Percentiles rank a stretch among this genome's conserved stretches.
Evolutionary conservation across 1,140 invertebrate species (phyloP).

Genomic region (Octopus bimaculoides): DNA sequence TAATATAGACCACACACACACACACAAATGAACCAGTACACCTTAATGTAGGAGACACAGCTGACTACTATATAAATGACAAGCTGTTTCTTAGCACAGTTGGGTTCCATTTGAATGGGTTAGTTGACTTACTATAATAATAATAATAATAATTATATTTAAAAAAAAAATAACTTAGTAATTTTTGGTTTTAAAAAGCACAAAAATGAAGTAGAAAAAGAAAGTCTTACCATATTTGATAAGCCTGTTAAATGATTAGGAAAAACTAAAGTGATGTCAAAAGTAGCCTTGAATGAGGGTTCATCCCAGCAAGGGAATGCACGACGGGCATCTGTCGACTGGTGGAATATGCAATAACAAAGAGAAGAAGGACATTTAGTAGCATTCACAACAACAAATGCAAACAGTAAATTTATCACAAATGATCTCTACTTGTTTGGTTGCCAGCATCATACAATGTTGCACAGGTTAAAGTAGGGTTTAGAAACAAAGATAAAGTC

Average conservation of each 20-base stretch:
- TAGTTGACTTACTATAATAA: too few species aligned
- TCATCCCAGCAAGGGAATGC: slow-evolving; percentile 99
- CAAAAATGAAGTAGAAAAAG: not conserved
- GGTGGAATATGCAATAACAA: slow-evolving; percentile 34
- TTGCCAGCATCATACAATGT: not conserved
- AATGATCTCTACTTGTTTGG: not conserved
- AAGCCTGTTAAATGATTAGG: slow-evolving; percentile 72
- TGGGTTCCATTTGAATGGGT: too few species aligned
- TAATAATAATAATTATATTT: too few species aligned
- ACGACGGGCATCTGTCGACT: slow-evolving; percentile 86
- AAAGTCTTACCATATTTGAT: slow-evolving; percentile 81
- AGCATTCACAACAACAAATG: not conserved
- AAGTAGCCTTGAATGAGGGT: slow-evolving; percentile 91
- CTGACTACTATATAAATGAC: too few species aligned
- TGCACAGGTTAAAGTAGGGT: not conserved
- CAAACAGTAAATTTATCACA: not conserved
- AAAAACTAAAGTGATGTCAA: slow-evolving; percentile 83
- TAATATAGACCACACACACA: too few species aligned
- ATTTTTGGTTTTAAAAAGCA: too few species aligned
- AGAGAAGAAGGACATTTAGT: too few species aligned
- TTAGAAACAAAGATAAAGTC: too few species aligned
- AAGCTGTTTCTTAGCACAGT: too few species aligned
- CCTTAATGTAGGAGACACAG: too few species aligned
- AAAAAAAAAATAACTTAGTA: too few species aligned
- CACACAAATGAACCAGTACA: too few species aligned